Conservation (phyloP, 1,140 invertebrate species). For the Cyphomyrmex costatus region DNA sequence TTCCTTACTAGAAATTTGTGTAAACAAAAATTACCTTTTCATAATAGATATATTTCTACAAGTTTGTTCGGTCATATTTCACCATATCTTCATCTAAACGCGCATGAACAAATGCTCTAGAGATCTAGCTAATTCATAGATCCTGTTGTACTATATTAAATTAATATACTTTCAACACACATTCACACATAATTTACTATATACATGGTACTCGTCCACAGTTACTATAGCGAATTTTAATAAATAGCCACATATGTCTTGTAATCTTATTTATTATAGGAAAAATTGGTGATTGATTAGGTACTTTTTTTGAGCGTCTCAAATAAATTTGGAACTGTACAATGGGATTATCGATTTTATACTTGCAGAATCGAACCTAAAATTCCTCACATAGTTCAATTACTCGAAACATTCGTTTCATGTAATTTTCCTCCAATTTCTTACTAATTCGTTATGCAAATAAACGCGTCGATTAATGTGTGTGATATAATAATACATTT, state of each 20-base stretch:
- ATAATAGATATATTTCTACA: background rate
- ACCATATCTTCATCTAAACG: constrained; percentile 29
- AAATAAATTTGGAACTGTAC: constrained; percentile 73
- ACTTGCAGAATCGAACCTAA: constrained; percentile 53
- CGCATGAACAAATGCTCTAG: constrained; percentile 59
- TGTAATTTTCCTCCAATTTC: background rate
- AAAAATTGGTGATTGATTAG: constrained; percentile 77
- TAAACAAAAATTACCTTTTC: constrained; percentile 2
- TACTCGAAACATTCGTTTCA: background rate
- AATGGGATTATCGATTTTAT: constrained; percentile 54
- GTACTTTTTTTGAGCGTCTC: constrained; percentile 65
- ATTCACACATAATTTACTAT: constrained; percentile 72
- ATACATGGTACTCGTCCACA: constrained; percentile 72
- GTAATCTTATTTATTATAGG: constrained; percentile 78
- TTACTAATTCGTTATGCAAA: background rate
- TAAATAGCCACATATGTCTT: constrained; percentile 70
- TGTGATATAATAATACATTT: background rate
- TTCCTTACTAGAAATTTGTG: constrained; percentile 1
- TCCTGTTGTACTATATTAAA: constrained; percentile 65
- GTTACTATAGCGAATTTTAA: constrained; percentile 73
- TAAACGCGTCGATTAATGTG: background rate
- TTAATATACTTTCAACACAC: constrained; percentile 69
- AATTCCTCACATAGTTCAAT: constrained; percentile 28
- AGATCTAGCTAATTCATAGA: constrained; percentile 56
- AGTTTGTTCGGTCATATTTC: constrained; percentile 23